Conservation (phyloP, 1,140 invertebrate species). For the Lepidostoma basale region DNA sequence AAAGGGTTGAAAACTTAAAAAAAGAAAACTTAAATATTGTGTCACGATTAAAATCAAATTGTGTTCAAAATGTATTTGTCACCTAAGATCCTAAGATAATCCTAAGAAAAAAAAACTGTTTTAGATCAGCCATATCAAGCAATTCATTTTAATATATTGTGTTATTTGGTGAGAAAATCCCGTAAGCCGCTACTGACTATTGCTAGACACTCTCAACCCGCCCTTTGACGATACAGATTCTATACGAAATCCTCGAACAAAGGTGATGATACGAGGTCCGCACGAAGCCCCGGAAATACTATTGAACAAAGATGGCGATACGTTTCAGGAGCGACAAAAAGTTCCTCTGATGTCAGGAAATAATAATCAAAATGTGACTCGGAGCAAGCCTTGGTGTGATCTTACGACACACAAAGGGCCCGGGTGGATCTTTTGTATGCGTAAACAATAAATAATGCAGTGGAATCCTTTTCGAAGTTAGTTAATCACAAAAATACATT, state of each 20-base stretch:
- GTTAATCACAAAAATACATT: too few relatives aligned
- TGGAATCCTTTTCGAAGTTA: neutral
- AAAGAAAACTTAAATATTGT: too few relatives aligned
- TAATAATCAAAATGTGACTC: constrained; percentile 16
- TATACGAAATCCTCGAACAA: neutral
- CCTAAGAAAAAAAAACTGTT: too few relatives aligned
- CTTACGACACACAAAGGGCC: neutral
- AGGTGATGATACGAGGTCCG: constrained; percentile 2
- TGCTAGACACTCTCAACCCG: neutral
- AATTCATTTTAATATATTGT: too few relatives aligned
- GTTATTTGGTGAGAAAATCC: too few relatives aligned
- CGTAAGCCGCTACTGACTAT: too few relatives aligned
- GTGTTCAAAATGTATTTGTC: too few relatives aligned
- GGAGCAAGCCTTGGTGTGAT: neutral
- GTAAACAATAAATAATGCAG: neutral
- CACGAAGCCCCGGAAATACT: neutral
- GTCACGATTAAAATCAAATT: too few relatives aligned
- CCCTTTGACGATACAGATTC: neutral
- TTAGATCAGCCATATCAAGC: too few relatives aligned
- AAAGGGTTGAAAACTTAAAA: too few relatives aligned
- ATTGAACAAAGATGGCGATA: constrained; percentile 28
- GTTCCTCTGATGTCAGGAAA: constrained; percentile 16
- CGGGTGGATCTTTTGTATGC: neutral
- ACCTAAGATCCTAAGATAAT: too few relatives aligned
- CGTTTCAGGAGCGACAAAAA: constrained; percentile 16